Conservation (phyloP, 2,888 invertebrate genomes). For the Nomada fabriciana region DNA sequence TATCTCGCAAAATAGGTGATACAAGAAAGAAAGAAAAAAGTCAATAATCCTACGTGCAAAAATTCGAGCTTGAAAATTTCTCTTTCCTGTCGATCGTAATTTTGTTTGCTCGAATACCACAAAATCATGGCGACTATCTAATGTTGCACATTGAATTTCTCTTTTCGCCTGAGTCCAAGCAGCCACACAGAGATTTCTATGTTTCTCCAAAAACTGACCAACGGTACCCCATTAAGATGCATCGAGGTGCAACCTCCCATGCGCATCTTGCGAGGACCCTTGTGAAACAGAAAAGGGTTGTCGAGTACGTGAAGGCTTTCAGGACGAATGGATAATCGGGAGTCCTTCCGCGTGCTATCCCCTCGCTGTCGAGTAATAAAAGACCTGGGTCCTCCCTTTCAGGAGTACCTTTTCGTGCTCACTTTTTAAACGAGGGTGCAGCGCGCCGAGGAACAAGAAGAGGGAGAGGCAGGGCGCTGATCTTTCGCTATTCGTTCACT, state of each 20-base stretch:
- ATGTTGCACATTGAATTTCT: too few relatives aligned
- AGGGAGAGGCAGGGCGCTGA: background rate
- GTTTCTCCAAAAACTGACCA: constrained; percentile 13
- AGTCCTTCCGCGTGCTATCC: constrained; percentile 57
- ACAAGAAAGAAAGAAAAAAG: too few relatives aligned
- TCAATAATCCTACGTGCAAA: too few relatives aligned
- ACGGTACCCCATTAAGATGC: constrained; percentile 7
- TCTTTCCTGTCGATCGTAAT: too few relatives aligned
- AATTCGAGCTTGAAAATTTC: too few relatives aligned
- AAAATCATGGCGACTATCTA: too few relatives aligned
- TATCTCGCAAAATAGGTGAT: too few relatives aligned
- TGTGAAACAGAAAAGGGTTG: constrained; percentile 47
- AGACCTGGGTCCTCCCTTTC: constrained; percentile 45
- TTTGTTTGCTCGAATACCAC: too few relatives aligned
- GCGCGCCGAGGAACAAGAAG: background rate
- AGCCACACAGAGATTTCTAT: background rate
- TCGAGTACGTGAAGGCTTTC: constrained; percentile 66
- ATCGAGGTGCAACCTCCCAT: constrained; percentile 38
- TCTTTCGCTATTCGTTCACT: constrained; percentile 19
- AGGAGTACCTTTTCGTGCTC: constrained; percentile 64
- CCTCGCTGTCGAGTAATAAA: constrained; percentile 57
- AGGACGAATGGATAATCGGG: constrained; percentile 70
- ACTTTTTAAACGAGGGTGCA: constrained; percentile 66
- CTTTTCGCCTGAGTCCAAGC: too few relatives aligned
- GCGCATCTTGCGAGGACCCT: constrained; percentile 54